Evolutionary conservation across 64 coral and sea anemone genomes (phyloP).

Genomic region (Anthopleura sola): DNA sequence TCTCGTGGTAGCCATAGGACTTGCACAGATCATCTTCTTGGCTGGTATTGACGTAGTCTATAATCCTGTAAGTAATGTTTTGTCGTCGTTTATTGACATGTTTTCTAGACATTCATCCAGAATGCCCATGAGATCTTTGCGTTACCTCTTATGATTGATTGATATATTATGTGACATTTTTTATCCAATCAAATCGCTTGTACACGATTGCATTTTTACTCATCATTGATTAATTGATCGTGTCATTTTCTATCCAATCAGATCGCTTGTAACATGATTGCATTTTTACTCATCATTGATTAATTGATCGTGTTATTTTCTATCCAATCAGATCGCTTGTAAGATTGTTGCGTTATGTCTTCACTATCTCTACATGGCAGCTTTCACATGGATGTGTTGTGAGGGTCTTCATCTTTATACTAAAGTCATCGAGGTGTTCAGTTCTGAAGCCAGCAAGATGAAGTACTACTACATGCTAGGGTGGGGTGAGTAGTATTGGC

Average conservation of each 20-base stretch:
- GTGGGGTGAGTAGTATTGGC: constrained; percentile 54
- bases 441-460: constrained; percentile 84
- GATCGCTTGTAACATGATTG: constrained; percentile 66
- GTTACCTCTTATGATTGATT: too few relatives aligned
- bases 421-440: constrained; percentile 85
- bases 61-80: constrained; percentile 65
- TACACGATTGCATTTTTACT: too few relatives aligned
- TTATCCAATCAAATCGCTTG: too few relatives aligned
- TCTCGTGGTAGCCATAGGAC: constrained; percentile 89
- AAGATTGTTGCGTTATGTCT: constrained; percentile 72
- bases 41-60: constrained; percentile 78
- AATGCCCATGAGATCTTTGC: too few relatives aligned
- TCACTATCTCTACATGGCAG: constrained; percentile 91
- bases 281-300: constrained; percentile 33
- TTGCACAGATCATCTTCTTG: constrained; percentile 88
- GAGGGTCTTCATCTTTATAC: constrained; percentile 92
- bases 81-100: too few relatives aligned
- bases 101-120: too few relatives aligned
- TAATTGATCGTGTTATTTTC: not conserved
- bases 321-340: constrained; percentile 67
- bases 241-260: not conserved
- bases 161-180: too few relatives aligned
- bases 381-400: constrained; percentile 86
- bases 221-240: not conserved
- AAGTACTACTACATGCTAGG: constrained; percentile 90